These are phyloP conservation scores for Myotis vivesi DNA, from an alignment of 2,797 vertebrate species.

Conservation along the genomic window DNA sequence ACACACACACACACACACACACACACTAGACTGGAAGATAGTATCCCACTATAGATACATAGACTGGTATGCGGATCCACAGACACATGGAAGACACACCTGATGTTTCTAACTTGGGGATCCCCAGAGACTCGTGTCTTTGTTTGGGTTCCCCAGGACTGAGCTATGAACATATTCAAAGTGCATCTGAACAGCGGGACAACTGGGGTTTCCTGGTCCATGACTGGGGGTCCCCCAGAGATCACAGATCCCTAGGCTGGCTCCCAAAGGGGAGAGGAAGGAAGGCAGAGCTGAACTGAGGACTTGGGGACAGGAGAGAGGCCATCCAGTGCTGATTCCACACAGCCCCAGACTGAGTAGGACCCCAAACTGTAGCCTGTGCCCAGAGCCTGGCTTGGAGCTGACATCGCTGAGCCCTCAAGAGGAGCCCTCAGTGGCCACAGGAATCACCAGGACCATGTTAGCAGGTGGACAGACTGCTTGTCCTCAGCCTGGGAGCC, in stretches of 20 bases:
- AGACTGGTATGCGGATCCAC: neutral
- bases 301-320: neutral
- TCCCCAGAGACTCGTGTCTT: neutral
- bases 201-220: neutral
- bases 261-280: neutral
- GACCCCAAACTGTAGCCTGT: neutral
- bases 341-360: neutral
- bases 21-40: too few species aligned
- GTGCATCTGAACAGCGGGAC: neutral
- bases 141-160: neutral
- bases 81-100: too few species aligned
- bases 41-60: neutral
- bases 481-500: neutral
- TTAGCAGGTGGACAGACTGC: neutral
- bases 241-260: neutral
- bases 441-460: neutral
- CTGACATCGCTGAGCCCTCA: neutral
- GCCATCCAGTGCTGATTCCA: neutral
- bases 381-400: neutral
- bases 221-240: neutral
- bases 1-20: neutral
- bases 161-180: neutral
- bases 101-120: neutral
- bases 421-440: neutral
- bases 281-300: neutral